A percentile compares a stretch with the other conserved stretches of the same genome.
phyloP scores from a whole-genome alignment of 2,797 vertebrate genomes.

The Garrulus glandarius region DNA sequence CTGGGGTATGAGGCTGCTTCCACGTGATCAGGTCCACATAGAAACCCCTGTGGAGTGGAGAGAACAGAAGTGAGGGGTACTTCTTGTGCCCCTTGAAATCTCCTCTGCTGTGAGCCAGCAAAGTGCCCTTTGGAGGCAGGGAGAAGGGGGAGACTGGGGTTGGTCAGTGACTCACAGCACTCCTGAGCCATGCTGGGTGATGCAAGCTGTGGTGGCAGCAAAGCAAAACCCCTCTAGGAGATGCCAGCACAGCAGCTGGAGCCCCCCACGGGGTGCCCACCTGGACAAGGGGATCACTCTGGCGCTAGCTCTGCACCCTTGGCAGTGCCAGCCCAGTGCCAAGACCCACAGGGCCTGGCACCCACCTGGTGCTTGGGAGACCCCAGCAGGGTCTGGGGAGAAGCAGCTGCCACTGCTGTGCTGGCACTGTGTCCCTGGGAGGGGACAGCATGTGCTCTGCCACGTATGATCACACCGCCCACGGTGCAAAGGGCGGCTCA shows the following conservation, averaged over 20 bases:
- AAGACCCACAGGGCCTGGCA: accelerated
- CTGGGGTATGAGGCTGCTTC: neutral
- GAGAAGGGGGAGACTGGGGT: neutral
- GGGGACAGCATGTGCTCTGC: neutral
- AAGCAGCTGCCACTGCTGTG: neutral
- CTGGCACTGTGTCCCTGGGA: neutral
- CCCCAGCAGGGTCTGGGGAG: accelerated
- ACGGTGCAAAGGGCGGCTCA: neutral
- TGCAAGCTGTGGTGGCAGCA: neutral
- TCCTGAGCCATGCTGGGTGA: accelerated
- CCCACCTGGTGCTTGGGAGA: neutral
- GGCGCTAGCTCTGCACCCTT: accelerated
- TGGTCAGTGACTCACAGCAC: accelerated
- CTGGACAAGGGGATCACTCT: accelerated
- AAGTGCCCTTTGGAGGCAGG: neutral
- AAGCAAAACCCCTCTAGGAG: neutral
- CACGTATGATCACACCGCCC: accelerated
- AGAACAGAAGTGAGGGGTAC: neutral
- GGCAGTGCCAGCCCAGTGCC: neutral
- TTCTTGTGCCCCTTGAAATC: neutral
- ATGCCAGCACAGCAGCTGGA: neutral
- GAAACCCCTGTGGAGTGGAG: neutral
- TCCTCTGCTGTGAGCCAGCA: neutral
- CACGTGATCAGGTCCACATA: neutral
- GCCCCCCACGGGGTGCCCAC: accelerated